Conservation (phyloP, 1,140 invertebrate species). For the Ectropis grisescens region DNA sequence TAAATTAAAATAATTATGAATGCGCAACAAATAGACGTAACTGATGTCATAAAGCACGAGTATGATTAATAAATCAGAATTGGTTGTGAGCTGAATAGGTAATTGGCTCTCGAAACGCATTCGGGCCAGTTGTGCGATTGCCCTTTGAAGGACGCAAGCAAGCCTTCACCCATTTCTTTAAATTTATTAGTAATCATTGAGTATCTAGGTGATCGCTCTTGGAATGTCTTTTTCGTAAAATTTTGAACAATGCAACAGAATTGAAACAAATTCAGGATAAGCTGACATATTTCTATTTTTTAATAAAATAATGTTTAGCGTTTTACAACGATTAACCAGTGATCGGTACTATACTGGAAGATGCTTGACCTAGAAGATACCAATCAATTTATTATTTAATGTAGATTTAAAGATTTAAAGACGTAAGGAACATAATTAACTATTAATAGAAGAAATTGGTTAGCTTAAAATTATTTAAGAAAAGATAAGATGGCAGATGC, state of each 20-base stretch:
- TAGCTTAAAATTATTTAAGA: too few species aligned
- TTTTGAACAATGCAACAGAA: neutral
- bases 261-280: neutral
- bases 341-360: too few species aligned
- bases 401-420: too few species aligned
- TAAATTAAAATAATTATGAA: too few species aligned
- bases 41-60: conserved; percentile 18
- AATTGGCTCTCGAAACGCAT: conserved; percentile 35
- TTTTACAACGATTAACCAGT: too few species aligned
- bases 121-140: conserved; percentile 22
- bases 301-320: neutral
- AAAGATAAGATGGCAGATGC: too few species aligned
- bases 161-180: neutral
- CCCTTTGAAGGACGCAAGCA: conserved; percentile 37
- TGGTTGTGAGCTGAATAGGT: conserved; percentile 32
- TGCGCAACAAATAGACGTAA: too few species aligned
- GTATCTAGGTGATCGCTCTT: neutral
- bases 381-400: too few species aligned
- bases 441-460: too few species aligned
- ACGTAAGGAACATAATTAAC: too few species aligned
- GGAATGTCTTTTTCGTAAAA: neutral
- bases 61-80: conserved; percentile 21
- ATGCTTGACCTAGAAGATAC: too few species aligned
- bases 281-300: neutral
- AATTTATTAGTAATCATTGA: neutral